Conservation (phyloP, 2,797 vertebrate genomes). For the Arvicola amphibius region DNA sequence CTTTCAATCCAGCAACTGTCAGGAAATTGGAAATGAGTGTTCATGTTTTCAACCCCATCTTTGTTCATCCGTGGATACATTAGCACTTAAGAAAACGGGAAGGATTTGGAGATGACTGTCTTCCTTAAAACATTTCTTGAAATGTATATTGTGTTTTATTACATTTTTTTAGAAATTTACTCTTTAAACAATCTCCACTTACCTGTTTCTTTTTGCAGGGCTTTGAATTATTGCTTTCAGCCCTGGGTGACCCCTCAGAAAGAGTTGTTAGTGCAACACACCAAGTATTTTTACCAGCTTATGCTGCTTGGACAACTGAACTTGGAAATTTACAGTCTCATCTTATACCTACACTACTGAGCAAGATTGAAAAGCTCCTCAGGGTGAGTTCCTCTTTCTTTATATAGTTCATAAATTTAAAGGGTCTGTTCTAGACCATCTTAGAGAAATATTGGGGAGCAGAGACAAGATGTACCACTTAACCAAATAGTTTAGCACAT, state of each 20-base stretch:
- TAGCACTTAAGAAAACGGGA: conserved; percentile 45
- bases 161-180: neutral
- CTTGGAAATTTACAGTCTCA: conserved; percentile 94
- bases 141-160: neutral
- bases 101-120: conserved; percentile 9
- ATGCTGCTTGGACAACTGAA: conserved; percentile 98
- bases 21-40: neutral
- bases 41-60: neutral
- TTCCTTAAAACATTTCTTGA: conserved; percentile 2
- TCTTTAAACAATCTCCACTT: neutral
- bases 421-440: conserved; percentile 5
- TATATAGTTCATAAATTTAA: neutral
- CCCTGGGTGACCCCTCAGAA: conserved; percentile 97
- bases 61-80: neutral
- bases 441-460: neutral
- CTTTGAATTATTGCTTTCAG: conserved; percentile 96
- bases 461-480: neutral
- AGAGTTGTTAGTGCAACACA: conserved; percentile 97
- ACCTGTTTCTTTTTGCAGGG: conserved; percentile 88
- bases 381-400: conserved; percentile 87
- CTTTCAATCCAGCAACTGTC: neutral
- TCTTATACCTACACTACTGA: conserved; percentile 96
- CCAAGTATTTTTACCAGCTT: conserved; percentile 99
- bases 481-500: neutral
- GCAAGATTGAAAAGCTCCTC: conserved; percentile 97